These are phyloP conservation scores for Portunus trituberculatus DNA, from an alignment of 1,140 invertebrate genomes.

Conservation along the genomic window DNA sequence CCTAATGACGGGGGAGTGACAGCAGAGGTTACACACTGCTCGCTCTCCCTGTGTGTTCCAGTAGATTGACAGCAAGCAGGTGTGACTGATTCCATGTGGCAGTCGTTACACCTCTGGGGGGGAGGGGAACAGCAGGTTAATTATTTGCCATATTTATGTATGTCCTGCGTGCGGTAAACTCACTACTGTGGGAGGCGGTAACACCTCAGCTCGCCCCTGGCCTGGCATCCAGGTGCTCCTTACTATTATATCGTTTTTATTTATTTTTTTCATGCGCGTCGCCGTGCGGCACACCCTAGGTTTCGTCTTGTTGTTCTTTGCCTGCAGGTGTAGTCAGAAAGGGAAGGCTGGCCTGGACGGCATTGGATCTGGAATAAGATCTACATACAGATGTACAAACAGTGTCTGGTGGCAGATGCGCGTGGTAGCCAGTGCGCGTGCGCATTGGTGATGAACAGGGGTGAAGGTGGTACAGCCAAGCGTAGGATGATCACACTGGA, in stretches of 20 bases:
- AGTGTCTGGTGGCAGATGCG: slow-evolving; percentile 46
- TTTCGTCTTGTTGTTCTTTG: too few relatives aligned
- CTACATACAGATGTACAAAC: background rate
- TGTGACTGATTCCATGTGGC: background rate
- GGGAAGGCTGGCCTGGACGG: background rate
- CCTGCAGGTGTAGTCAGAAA: too few relatives aligned
- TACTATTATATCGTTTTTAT: background rate
- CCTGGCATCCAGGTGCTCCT: slow-evolving; percentile 45
- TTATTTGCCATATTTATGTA: slow-evolving; percentile 31
- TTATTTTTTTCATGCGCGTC: background rate
- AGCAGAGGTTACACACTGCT: background rate
- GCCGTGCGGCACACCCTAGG: background rate
- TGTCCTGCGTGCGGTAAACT: background rate
- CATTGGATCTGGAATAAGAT: background rate
- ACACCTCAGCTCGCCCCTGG: slow-evolving; percentile 44
- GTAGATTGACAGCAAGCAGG: background rate
- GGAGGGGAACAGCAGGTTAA: background rate
- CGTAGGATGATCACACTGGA: slow-evolving; percentile 56
- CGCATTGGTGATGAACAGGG: slow-evolving; percentile 2
- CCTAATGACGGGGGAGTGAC: background rate
- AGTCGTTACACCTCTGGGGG: background rate
- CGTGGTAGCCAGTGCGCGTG: slow-evolving; percentile 60
- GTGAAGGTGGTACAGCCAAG: slow-evolving; percentile 34
- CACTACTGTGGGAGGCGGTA: slow-evolving; percentile 44
- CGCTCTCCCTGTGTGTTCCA: background rate